Base-by-base conservation (phyloP, 2,113 vertebrate genomes). In the Camelus dromedarius region DNA sequence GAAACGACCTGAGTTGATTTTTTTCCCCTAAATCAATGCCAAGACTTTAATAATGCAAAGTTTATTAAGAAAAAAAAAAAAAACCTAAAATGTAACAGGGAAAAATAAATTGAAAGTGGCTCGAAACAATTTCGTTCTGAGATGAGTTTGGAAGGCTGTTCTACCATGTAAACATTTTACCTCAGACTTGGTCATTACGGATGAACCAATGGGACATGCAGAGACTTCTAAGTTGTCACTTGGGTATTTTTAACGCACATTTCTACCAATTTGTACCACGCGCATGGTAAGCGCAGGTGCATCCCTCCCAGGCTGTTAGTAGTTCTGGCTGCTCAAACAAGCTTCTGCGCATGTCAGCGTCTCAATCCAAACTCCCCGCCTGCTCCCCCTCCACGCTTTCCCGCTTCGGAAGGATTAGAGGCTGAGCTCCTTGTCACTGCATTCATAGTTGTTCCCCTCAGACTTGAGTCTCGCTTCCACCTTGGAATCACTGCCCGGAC, bases 391-490 rank as follows among this genome's bases (percentile, higher is more conserved):
- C 4, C 6, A 0, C 0, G 42, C 32, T 8, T 38, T 14, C 26
- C 8, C 28, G 12, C 14, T 16, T 30, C 14, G 16, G 9, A 5
- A n/a, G 56, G 82, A 64, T 46, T 0, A 26, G 20, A 58, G 2
- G 0, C 60, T 6, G 11, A 7, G 28, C 22, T 12, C 8, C 10
- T 18, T 1, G 15, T 4, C 32, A 6, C 11, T 6, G 28, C 54
- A 18, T 14, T 9, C n/a, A 38, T 18, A 2, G 8, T 0, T 72
- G 28, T 4, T 12, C 12, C 62, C 7, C 10, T 8, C 2, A 1
- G 22, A 50, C 30, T 6, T 46, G 0, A 5, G 1, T 56, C 48
- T 3, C 28, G 3, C 56, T 28, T 10, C 58, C 15, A 14, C 48
- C 67, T 13, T 8, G 0, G 2, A 20, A 32, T 15, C 15, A 18